These are phyloP conservation scores for Oxycera nigricornis DNA, from an alignment of 2,888 invertebrate species.

Conservation along the genomic window DNA sequence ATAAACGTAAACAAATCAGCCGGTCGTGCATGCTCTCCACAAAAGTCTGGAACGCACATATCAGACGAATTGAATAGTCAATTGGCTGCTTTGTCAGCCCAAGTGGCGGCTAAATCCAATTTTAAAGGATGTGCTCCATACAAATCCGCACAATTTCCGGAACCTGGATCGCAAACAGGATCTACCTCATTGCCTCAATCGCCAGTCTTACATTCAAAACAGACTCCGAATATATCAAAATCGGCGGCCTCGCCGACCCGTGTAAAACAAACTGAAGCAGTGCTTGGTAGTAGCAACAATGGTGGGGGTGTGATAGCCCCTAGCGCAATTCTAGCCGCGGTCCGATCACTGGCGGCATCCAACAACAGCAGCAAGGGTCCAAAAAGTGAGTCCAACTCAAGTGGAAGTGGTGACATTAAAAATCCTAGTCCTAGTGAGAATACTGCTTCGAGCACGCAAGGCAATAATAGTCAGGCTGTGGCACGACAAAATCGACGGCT, in stretches of 20 bases:
- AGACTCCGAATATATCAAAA: constrained; percentile 39
- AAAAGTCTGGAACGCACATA: constrained; percentile 36
- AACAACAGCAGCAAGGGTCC: constrained; percentile 42
- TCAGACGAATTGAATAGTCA: constrained; percentile 48
- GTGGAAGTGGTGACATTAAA: constrained; percentile 44
- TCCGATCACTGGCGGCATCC: constrained; percentile 48
- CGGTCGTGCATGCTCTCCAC: constrained; percentile 2
- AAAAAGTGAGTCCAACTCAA: constrained; percentile 46
- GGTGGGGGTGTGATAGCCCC: constrained; percentile 48
- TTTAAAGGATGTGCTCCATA: constrained; percentile 50
- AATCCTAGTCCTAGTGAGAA: constrained; percentile 44
- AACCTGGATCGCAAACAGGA: constrained; percentile 39
- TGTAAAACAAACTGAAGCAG: background rate
- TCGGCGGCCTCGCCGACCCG: background rate
- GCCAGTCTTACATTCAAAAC: constrained; percentile 48
- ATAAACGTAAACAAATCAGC: background rate
- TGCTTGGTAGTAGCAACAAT: constrained; percentile 15
- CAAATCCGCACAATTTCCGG: constrained; percentile 48
- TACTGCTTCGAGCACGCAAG: constrained; percentile 31
- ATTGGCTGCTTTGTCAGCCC: constrained; percentile 49
- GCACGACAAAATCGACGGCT: constrained; percentile 51
- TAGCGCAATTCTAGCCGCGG: constrained; percentile 50
- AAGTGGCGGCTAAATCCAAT: constrained; percentile 50
- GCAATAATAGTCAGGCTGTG: constrained; percentile 46
- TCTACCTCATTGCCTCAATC: constrained; percentile 47